Base-by-base conservation (phyloP, 2,888 invertebrate species). In the Marronus borbonicus region DNA sequence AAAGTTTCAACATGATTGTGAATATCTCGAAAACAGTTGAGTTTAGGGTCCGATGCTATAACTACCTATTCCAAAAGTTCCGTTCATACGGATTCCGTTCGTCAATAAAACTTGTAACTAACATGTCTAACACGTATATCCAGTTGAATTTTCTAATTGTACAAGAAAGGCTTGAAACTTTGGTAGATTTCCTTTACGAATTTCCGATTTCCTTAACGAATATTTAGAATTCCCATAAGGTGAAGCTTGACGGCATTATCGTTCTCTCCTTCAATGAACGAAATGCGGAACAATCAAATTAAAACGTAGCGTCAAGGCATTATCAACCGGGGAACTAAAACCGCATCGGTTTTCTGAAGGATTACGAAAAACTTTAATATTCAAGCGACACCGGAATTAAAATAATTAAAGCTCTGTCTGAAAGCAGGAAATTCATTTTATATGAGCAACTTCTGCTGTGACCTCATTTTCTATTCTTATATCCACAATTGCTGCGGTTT, bases 211-310 rank as follows among this genome's bases (percentile, higher is more conserved):
- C n/a, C n/a, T n/a, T 20, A 14, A 28, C 20, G 24, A 62, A 10
- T 7, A 62, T 14, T 62, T 62, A 31, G 7, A 8, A 62, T 20
- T 31, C 0, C 4, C 7, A 8, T 8, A n/a, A 10, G 3, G 55
- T n/a, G 7, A 55, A 17, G 55, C 17, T 55, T 20, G 17, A 31
- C 10, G 28, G 31, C 31, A 62, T 31, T 62, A 31, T 3, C 14
- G 20, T 14, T 7, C 0, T 7, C 2, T 31, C 28, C 12, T 62
- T 12, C 62, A 31, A 28, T 62, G n/a, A 31, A 31, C 1, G 50
- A 68, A 68, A 68, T 12, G 28, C 49, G 5, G 14, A n/a, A 50
- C 28, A 68, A 68, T 68, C 49, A 68, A 68, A 50, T 50, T 50
- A 68, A 68, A 68, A 20, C 24, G 28, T 14, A 68, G 50, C 50